Base-by-base conservation (phyloP, 2,797 vertebrate species). In the Peromyscus eremicus region DNA sequence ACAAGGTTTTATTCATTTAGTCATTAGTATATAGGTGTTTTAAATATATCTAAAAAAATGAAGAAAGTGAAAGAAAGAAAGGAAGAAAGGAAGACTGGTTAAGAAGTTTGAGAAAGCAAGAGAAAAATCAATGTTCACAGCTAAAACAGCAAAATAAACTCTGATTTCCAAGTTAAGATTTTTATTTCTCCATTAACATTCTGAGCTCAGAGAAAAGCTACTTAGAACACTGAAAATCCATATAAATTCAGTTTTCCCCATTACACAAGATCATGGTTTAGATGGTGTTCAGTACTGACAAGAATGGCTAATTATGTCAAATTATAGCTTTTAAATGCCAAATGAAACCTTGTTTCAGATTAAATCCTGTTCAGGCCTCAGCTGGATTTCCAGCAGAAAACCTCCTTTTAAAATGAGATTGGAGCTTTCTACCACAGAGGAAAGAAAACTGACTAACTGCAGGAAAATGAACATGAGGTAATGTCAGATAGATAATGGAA, bases 291-390 rank as follows among this genome's bases (percentile, higher is more conserved):
- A 57, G 57, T 92, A 57, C 82, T 4, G 85, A 89, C 90, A 95
- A 97, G 96, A 96, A 94, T 88, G 82, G 93, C 40, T 98, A 97
- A 98, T 96, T 43, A 75, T 91, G 6, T 95, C 75, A 98, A 98
- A 98, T 97, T 96, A 96, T 2, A 98, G 96, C 71, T 97, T 81
- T 95, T 92, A 64, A 98, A 97, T 97, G 91, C 66, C 94, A 94
- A 97, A 87, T 96, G 93, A 96, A 84, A 97, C 40, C 88, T 97
- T 92, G 40, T 96, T 98, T 97, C 83, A 92, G 92, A 95, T 96
- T 83, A 95, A 97, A 77, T 92, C 97, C 90, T 25, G 52, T 89
- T 96, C 71, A 77, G 84, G 49, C 87, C 95, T 80, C 88, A 97
- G 90, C n/a, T 96, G 2, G n/a, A n/a, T 97, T 49, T 34, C 46